phyloP scores from a whole-genome alignment of 2,113 vertebrate species.

The Trichechus manatus region DNA sequence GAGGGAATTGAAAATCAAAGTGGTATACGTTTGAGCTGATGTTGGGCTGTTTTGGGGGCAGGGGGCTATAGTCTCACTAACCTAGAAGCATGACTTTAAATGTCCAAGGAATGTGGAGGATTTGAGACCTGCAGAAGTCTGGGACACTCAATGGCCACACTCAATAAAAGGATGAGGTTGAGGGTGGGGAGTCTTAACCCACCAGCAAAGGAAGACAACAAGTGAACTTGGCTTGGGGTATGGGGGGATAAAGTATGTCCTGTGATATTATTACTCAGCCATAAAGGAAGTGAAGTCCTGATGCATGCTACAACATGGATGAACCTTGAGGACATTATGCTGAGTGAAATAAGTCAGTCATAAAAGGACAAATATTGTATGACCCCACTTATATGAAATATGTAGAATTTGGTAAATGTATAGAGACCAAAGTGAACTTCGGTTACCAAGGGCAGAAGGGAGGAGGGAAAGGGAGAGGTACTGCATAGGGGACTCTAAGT shows the following conservation, averaged over 20 bases:
- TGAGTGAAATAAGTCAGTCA: too few species aligned
- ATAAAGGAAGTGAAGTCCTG: too few species aligned
- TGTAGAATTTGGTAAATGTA: neutral
- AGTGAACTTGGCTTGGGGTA: neutral
- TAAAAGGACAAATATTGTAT: too few species aligned
- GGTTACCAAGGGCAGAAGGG: neutral
- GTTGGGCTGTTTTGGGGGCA: neutral
- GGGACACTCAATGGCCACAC: neutral
- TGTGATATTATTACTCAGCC: neutral
- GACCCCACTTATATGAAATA: neutral
- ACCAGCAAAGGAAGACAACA: neutral
- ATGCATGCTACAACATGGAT: too few species aligned
- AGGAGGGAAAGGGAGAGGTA: neutral
- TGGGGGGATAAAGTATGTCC: neutral
- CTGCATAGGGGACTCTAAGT: neutral
- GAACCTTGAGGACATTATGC: too few species aligned
- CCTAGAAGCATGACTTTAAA: neutral
- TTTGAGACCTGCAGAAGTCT: neutral
- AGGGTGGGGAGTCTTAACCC: neutral
- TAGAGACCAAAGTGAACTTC: neutral
- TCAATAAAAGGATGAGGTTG: neutral
- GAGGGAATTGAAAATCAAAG: neutral
- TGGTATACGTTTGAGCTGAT: too few species aligned
- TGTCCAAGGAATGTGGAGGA: neutral
- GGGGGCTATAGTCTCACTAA: neutral